Evolutionary conservation across 2,113 vertebrate species (phyloP).

Genomic region (Prolemur simus): DNA sequence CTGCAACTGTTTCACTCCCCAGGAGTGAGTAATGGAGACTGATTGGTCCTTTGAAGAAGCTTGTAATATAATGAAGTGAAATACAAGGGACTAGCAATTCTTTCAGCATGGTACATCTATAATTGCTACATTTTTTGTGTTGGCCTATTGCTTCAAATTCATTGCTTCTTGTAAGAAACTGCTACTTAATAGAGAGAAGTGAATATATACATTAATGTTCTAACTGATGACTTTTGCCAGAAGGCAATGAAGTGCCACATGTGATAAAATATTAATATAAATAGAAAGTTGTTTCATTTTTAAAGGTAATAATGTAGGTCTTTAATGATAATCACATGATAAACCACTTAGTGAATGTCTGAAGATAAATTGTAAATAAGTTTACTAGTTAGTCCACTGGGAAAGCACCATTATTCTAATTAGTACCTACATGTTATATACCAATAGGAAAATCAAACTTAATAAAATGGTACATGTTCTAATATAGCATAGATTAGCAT

Average conservation of each 20-base stretch:
- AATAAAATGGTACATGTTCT: not conserved
- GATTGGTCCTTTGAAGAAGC: conserved; percentile 58
- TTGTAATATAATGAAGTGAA: conserved; percentile 30
- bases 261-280: conserved; percentile 24
- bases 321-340: conserved; percentile 36
- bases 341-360: not conserved
- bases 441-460: not conserved
- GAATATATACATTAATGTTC: conserved; percentile 17
- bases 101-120: not conserved
- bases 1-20: not conserved
- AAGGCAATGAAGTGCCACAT: not conserved
- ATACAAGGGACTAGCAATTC: conserved; percentile 37
- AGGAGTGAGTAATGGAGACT: conserved; percentile 33
- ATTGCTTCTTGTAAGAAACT: conserved; percentile 55
- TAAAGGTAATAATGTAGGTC: not conserved
- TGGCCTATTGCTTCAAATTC: conserved; percentile 59
- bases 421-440: not conserved
- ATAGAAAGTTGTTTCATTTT: not conserved
- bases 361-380: conserved; percentile 1
- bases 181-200: conserved; percentile 47
- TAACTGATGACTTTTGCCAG: not conserved
- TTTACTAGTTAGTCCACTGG: not conserved
- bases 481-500: not conserved
- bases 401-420: not conserved
- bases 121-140: conserved; percentile 28